Evolutionary conservation across 2,888 invertebrate species (phyloP).

Genomic region (Trichogramma evanescens): DNA sequence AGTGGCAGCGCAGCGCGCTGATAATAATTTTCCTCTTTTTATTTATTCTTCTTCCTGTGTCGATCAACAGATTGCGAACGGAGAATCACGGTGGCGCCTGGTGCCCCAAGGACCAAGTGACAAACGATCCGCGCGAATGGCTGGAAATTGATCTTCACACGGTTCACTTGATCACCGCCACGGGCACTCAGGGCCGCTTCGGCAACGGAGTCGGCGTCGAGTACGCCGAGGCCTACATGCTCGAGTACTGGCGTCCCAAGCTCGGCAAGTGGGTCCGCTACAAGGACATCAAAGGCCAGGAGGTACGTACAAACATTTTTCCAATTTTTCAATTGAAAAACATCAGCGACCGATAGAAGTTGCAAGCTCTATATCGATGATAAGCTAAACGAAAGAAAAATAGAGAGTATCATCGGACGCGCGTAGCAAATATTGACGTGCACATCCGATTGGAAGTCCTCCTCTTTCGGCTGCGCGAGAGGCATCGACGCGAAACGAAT

Average conservation of each 20-base stretch:
- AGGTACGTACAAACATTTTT: slow-evolving; percentile 46
- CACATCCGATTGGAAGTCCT: no score
- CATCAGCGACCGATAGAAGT: no score
- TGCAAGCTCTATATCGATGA: no score
- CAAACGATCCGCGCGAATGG: slow-evolving; percentile 52
- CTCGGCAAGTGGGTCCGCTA: slow-evolving; percentile 58
- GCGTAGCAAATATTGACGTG: no score
- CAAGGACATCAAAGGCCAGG: slow-evolving; percentile 54
- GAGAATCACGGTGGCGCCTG: slow-evolving; percentile 65
- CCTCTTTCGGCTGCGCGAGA: not conserved
- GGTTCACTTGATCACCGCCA: slow-evolving; percentile 58
- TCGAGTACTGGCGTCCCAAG: slow-evolving; percentile 60
- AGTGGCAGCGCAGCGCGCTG: no score
- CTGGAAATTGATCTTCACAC: slow-evolving; percentile 56
- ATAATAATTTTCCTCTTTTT: no score
- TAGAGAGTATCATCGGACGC: no score
- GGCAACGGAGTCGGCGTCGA: slow-evolving; percentile 66
- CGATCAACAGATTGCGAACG: slow-evolving; percentile 53
- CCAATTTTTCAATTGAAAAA: not conserved
- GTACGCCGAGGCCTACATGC: slow-evolving; percentile 58
- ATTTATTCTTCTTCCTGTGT: no score
- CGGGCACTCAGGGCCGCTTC: slow-evolving; percentile 63
- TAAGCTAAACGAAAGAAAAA: no score
- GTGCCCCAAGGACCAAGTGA: slow-evolving; percentile 62
- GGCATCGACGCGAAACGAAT: slow-evolving; percentile 3